Evolutionary conservation across 2,113 vertebrate genomes (phyloP), one percentile per base, ranked within the genome.

Genomic region (Misgurnus anguillicaudatus): DNA sequence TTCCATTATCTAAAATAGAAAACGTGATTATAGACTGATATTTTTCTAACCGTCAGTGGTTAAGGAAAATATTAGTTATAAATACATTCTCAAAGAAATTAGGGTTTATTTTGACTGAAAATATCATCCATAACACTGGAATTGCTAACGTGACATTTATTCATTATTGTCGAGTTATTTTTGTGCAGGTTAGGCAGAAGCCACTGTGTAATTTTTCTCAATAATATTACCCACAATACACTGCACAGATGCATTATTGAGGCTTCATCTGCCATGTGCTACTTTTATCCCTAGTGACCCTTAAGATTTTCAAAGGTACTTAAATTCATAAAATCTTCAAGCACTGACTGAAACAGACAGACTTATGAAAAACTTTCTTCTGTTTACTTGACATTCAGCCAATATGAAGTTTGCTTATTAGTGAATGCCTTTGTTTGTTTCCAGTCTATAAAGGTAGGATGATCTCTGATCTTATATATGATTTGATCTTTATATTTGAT

Each of bases 241-340:
- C 19, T 75, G 55, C 48, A 19, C 10, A 31, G 39, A 77, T 58
- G 39, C 5, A 70, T 58, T 70, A 38, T 31, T 60, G 14, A 64
- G 39, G 73, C 80, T 42, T 36, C 74, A 61, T 69, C 24, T 13
- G n/a, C 45, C 14, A 62, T 51, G 62, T 31, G 70, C n/a, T 64
- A 47, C 24, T 71, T 69, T n/a, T 21, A 11, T 36, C 45, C 62
- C 67, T 11, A 64, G 48, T 66, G 69, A 78, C 17, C 74, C 58
- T 78, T 81, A 14, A 81, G 39, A 74, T 42, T 63, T 48, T 58
- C 11, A 81, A 61, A 75, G 31, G 39, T 62, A 69, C 64, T 64
- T 75, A 70, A 78, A 77, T 45, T 60, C 55, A 60, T 14, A 53
- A 75, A 83, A 77, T 80, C 79, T 61, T 75, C 60, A 65, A 78